Conservation (phyloP, 2,888 invertebrate species). For the Ennomos erosarius region DNA sequence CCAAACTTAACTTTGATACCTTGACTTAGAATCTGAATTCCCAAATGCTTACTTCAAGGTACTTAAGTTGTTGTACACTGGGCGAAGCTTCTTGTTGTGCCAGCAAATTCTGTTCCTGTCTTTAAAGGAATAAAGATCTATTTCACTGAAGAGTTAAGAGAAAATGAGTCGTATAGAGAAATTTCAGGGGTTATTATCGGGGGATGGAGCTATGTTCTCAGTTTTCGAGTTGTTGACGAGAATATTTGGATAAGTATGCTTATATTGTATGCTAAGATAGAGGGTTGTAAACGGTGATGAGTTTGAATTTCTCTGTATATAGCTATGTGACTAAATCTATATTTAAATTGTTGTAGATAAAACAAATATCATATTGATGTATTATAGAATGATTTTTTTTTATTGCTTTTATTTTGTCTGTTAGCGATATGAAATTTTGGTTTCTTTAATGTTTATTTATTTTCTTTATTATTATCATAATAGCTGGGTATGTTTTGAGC, state of each 20-base stretch:
- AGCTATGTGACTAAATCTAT: slow-evolving; percentile 6
- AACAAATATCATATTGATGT: too few species aligned
- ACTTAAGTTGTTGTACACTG: slow-evolving; percentile 41
- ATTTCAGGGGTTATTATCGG: slow-evolving; percentile 66
- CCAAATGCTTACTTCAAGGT: background rate
- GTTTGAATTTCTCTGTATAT: slow-evolving; percentile 42
- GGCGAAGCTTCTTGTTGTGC: slow-evolving; percentile 68
- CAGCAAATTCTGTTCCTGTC: slow-evolving; percentile 78
- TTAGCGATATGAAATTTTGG: too few species aligned
- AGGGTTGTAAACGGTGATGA: slow-evolving; percentile 61
- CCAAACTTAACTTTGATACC: slow-evolving; percentile 39
- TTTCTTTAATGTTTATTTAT: too few species aligned
- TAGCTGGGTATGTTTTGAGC: too few species aligned
- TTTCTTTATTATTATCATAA: too few species aligned
- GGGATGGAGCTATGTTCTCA: slow-evolving; percentile 40
- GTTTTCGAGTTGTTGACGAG: slow-evolving; percentile 69
- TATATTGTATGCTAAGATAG: slow-evolving; percentile 49
- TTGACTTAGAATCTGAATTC: slow-evolving; percentile 25
- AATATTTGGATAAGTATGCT: slow-evolving; percentile 35
- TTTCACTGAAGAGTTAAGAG: slow-evolving; percentile 72
- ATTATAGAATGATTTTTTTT: too few species aligned
- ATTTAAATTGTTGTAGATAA: background rate
- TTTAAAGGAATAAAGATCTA: slow-evolving; percentile 84
- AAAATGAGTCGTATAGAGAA: slow-evolving; percentile 74
- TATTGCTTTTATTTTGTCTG: too few species aligned